Percentiles rank a stretch among this genome's conserved stretches.
phyloP scores from a whole-genome alignment of 2,888 invertebrate genomes.

The Syrista parreyssii region DNA sequence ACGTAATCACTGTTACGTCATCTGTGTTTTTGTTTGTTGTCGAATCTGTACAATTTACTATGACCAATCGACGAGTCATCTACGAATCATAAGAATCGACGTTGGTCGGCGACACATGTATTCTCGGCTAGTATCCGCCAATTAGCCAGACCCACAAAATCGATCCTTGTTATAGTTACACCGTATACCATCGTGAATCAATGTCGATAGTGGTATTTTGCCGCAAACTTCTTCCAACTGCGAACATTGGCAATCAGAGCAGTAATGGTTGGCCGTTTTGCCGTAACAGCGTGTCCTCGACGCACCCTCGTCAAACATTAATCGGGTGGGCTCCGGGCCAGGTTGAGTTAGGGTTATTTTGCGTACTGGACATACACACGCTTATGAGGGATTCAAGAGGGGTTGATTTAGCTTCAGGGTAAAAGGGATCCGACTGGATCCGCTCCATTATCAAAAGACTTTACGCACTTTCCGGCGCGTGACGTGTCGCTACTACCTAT shows the following conservation, averaged over 20 bases:
- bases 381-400: neutral
- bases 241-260: neutral
- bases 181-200: neutral
- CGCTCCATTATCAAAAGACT: neutral
- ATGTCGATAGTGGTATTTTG: neutral
- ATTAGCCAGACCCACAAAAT: neutral
- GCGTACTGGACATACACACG: neutral
- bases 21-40: no score
- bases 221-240: neutral
- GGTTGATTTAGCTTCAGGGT: neutral
- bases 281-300: neutral
- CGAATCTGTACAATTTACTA: neutral
- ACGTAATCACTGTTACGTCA: no score
- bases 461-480: neutral
- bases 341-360: neutral
- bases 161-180: neutral
- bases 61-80: neutral
- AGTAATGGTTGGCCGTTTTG: neutral
- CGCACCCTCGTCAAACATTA: constrained; percentile 20
- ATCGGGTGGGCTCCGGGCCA: constrained; percentile 5
- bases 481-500: neutral
- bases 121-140: neutral
- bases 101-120: neutral
- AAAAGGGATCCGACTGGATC: neutral
- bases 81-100: neutral